Percentiles rank a stretch among this genome's conserved stretches.
Conservation (phyloP, 2,888 invertebrate species). For the Plagodis dolabraria region DNA sequence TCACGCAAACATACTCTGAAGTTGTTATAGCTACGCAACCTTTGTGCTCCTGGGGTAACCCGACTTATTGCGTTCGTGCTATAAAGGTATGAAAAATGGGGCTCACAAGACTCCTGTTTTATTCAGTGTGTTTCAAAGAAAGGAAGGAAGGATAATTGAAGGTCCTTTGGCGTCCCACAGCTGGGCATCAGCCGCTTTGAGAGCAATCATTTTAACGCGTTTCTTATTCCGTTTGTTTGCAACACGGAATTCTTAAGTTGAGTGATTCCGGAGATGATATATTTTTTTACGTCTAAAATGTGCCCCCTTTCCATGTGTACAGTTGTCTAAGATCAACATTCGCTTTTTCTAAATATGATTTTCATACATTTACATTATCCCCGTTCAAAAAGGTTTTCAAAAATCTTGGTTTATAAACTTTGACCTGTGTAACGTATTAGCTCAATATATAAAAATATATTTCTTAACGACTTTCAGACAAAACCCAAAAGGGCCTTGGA, state of each 20-base stretch:
- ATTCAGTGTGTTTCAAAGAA: conserved; percentile 31
- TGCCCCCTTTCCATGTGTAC: too few relatives aligned
- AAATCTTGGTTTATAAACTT: too few relatives aligned
- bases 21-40: neutral
- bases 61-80: conserved; percentile 20
- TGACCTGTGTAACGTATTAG: too few relatives aligned
- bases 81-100: conserved; percentile 28
- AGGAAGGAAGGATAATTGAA: conserved; percentile 27
- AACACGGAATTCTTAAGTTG: conserved; percentile 15
- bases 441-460: too few relatives aligned
- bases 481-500: too few relatives aligned
- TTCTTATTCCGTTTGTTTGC: conserved; percentile 20
- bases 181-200: conserved; percentile 25
- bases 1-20: too few relatives aligned
- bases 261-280: neutral
- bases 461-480: too few relatives aligned
- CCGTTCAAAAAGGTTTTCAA: too few relatives aligned
- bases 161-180: conserved; percentile 23
- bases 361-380: too few relatives aligned
- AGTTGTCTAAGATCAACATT: too few relatives aligned
- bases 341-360: too few relatives aligned
- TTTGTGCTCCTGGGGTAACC: neutral
- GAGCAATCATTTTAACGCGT: conserved; percentile 15
- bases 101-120: conserved; percentile 32
- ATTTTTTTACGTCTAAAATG: neutral